These are phyloP conservation scores for Cyaniris semiargus DNA, from an alignment of 2,888 invertebrate genomes.

Conservation along the genomic window DNA sequence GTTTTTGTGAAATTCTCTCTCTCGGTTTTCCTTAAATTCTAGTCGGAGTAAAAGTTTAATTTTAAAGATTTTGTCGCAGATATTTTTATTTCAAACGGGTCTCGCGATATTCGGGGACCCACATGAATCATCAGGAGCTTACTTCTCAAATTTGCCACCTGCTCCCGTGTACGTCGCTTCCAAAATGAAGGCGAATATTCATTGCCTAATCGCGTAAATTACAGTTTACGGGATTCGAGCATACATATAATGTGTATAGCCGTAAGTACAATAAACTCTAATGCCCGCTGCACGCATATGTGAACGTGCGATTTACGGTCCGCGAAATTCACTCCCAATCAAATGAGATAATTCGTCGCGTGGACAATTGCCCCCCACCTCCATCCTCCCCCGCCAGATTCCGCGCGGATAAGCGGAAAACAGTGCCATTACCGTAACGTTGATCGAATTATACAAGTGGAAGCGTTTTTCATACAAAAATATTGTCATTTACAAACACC, in stretches of 20 bases:
- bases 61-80: background rate
- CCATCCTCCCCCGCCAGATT: slow-evolving; percentile 59
- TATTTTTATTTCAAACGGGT: background rate
- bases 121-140: background rate
- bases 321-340: slow-evolving; percentile 53
- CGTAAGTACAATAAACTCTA: slow-evolving; percentile 19
- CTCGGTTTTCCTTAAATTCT: slow-evolving; percentile 2
- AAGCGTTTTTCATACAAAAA: slow-evolving; percentile 8
- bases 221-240: background rate
- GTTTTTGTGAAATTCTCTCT: slow-evolving; percentile 8
- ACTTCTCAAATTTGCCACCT: background rate
- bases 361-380: slow-evolving; percentile 59
- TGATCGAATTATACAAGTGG: slow-evolving; percentile 4
- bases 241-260: background rate
- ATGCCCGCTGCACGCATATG: slow-evolving; percentile 34
- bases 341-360: slow-evolving; percentile 58
- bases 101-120: background rate
- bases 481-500: slow-evolving; percentile 6
- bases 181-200: background rate
- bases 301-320: slow-evolving; percentile 51
- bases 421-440: slow-evolving; percentile 31
- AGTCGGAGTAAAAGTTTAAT: background rate
- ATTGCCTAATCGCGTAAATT: background rate
- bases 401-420: slow-evolving; percentile 52
- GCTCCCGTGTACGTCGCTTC: background rate